Percentiles rank a stretch among this genome's conserved stretches.
Conservation (phyloP, 2,888 invertebrate genomes). For the Tridacna crocea region DNA sequence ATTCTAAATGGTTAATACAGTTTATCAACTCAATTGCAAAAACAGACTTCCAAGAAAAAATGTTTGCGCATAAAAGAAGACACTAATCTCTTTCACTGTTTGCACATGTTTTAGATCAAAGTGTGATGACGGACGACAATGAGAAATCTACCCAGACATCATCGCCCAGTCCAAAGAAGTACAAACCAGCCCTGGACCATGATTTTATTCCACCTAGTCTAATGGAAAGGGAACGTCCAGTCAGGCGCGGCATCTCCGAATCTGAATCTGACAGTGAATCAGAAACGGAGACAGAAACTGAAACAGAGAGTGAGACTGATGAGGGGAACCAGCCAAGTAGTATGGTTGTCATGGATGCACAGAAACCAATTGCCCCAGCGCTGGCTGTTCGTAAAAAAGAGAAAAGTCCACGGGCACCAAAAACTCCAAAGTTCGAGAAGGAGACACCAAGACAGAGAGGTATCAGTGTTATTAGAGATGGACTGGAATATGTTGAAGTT, state of each 20-base stretch:
- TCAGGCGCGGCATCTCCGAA: conserved; percentile 42
- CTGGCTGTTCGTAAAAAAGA: conserved; percentile 37
- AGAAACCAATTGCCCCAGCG: conserved; percentile 61
- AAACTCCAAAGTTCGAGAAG: conserved; percentile 49
- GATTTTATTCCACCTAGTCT: conserved; percentile 64
- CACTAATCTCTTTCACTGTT: no score
- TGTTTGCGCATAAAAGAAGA: no score
- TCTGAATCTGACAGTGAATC: conserved; percentile 51
- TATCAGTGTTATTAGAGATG: conserved; percentile 49
- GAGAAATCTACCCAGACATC: conserved; percentile 68
- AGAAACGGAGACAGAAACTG: conserved; percentile 65
- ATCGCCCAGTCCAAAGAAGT: conserved; percentile 46
- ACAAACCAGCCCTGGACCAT: conserved; percentile 54
- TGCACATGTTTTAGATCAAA: conserved; percentile 69
- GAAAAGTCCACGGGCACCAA: conserved; percentile 54
- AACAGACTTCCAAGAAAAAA: no score
- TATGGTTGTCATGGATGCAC: conserved; percentile 71
- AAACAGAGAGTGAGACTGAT: conserved; percentile 62
- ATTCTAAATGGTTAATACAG: no score
- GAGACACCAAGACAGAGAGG: conserved; percentile 56
- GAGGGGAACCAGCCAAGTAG: conserved; percentile 61
- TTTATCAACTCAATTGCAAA: no score
- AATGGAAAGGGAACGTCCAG: conserved; percentile 40
- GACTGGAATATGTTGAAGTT: conserved; percentile 57
- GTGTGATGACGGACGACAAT: conserved; percentile 69